A percentile compares a stretch with the other conserved stretches of the same genome.
Evolutionary conservation across 1,140 invertebrate genomes (phyloP).

Genomic region (Drosophila chauvacae): DNA sequence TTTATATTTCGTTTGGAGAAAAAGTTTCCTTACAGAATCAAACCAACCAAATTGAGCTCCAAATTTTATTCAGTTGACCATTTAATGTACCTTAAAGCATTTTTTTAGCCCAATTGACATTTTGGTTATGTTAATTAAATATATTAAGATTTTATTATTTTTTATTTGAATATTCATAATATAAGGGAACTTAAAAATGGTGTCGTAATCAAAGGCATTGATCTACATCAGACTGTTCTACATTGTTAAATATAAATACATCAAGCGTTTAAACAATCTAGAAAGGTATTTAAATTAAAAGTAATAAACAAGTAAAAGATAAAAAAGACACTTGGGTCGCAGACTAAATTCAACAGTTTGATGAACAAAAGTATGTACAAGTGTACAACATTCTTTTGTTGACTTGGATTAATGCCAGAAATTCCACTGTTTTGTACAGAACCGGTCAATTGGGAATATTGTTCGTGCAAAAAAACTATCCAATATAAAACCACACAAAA

Average conservation of each 20-base stretch:
- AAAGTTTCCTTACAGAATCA: no score
- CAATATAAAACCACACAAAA: slow-evolving; percentile 3
- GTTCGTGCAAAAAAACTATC: slow-evolving; percentile 10
- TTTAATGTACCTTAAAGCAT: background rate
- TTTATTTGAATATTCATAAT: background rate
- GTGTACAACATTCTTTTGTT: slow-evolving; percentile 65
- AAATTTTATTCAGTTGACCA: no score
- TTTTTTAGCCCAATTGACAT: background rate
- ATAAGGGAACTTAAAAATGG: background rate
- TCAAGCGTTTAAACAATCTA: slow-evolving; percentile 3
- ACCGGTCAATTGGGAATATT: slow-evolving; percentile 39
- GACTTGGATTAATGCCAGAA: slow-evolving; percentile 69
- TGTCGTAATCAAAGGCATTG: slow-evolving; percentile 4
- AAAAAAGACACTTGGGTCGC: slow-evolving; percentile 7
- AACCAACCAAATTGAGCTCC: no score
- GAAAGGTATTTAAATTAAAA: slow-evolving; percentile 11
- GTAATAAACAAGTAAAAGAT: slow-evolving; percentile 13
- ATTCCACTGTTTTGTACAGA: slow-evolving; percentile 60
- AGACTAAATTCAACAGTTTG: slow-evolving; percentile 49
- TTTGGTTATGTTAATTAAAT: no score
- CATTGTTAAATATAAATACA: slow-evolving; percentile 11
- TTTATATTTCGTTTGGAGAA: no score
- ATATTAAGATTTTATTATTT: background rate
- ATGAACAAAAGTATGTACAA: slow-evolving; percentile 19
- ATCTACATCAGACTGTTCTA: slow-evolving; percentile 9